Evolutionary conservation across 2,797 vertebrate species (phyloP), one percentile per base, ranked within the genome.

Genomic region (Crypturellus tataupa): DNA sequence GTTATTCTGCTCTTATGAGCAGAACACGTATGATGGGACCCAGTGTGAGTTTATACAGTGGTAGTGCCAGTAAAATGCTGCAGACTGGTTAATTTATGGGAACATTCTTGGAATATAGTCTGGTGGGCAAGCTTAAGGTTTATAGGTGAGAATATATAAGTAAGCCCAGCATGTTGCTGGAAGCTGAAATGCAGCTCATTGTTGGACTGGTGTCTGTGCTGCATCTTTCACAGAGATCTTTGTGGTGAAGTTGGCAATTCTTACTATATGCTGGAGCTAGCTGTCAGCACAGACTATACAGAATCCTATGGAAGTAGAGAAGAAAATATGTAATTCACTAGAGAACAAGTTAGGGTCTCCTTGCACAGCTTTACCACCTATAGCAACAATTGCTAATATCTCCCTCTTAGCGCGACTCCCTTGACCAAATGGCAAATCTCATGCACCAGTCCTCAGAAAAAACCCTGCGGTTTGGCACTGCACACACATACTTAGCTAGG

Each of bases 1-100:
- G 35, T 82, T 51, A 79, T 86, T 89, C 59, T 84, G 67, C 51
- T 82, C 70, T 94, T 85, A 86, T 5, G 78, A 78, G 63, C 75
- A n/a, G 33, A 80, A 85, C 21, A 77, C 31, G 42, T 33, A 15
- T 15, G 12, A 78, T 33, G 71, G 33, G 16, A 37, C 9, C 63
- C 33, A 15, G 76, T 70, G 53, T 79, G 67, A 83, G 81, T 31
- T 85, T 63, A 56, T 25, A 79, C 46, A 68, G 44, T 18, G 16
- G 68, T 81, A 87, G 80, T n/a, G 79, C 6, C 53, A 82, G 60
- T 55, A 42, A 81, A 95, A 73, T 44, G 44, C 60, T 24, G 63
- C 5, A 86, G 42, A 13, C 35, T 7, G 81, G 44, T 37, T 81
- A 7, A 77, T 59, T 56, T 84, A 63, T 31, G 51, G 33, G 10